Base-by-base conservation (phyloP, 2,113 vertebrate species). In the Montifringilla adamsi region DNA sequence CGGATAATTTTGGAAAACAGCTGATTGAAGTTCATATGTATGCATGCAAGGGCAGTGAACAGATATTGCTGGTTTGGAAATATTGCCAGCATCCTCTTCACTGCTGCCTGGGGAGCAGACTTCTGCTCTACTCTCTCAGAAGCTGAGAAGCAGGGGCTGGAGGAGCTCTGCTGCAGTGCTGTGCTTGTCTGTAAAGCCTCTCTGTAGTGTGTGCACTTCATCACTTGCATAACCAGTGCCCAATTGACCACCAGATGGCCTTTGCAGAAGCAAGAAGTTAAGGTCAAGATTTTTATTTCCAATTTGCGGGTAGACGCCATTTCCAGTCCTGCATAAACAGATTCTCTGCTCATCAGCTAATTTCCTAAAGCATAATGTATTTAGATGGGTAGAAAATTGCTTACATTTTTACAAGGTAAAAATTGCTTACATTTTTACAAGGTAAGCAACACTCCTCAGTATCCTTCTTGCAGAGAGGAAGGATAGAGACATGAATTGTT, bases 261-360 rank as follows among this genome's bases (percentile, higher is more conserved):
- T 86, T 68, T 13, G 16, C 58, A 76, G 62, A 72, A 85, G 46
- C n/a, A 53, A 76, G 58, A 67, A 92, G 59, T 67, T 74, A 84
- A 92, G 72, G 80, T 94, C 83, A 89, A 92, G 86, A 58, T 84
- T 75, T 89, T 93, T 66, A 72, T 87, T 84, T 91, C 66, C 0
- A 0, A 50, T 89, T 53, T 76, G 33, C 13, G 7, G n/a, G 59
- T 69, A 70, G 55, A 22, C 30, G 17, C 20, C 39, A 30, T 79
- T 91, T 85, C 43, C 82, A 67, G 77, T 39, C 62, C 49, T 21
- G 63, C 23, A 23, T 76, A 87, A 92, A 85, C 70, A 89, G 33
- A 85, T 79, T 89, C 14, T n/a, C 46, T 74, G 43, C 37, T 43
- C 43, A 41, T 39, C 43, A 74, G 55, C 35, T 77, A 58, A 90